phyloP scores from a whole-genome alignment of 2,888 invertebrate genomes.

The Macrosiphum euphorbiae region DNA sequence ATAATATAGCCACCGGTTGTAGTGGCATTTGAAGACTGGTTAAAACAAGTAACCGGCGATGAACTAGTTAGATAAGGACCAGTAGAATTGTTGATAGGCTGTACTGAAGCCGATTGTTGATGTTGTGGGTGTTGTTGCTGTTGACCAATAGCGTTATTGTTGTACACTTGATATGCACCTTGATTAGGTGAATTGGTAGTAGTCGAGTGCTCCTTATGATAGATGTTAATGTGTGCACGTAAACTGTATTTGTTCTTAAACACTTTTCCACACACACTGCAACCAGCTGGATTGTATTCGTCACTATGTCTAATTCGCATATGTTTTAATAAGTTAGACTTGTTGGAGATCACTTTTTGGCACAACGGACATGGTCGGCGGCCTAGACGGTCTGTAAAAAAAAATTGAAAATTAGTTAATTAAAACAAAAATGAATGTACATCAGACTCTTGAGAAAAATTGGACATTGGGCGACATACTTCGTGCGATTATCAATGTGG shows the following conservation, averaged over 20 bases:
- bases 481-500: slow-evolving; percentile 46
- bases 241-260: slow-evolving; percentile 70
- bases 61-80: slow-evolving; percentile 53
- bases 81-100: slow-evolving; percentile 44
- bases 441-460: background rate
- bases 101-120: slow-evolving; percentile 38
- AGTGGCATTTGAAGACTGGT: slow-evolving; percentile 36
- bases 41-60: slow-evolving; percentile 48
- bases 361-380: slow-evolving; percentile 69
- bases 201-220: slow-evolving; percentile 68
- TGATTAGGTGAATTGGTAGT: background rate
- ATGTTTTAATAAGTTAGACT: slow-evolving; percentile 70
- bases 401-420: slow-evolving; percentile 31
- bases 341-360: slow-evolving; percentile 70
- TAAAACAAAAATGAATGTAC: too few relatives aligned
- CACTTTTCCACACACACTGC: slow-evolving; percentile 69
- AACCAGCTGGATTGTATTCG: slow-evolving; percentile 69
- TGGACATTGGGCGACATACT: background rate
- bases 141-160: background rate
- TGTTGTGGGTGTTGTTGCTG: slow-evolving; percentile 36
- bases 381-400: slow-evolving; percentile 67
- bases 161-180: slow-evolving; percentile 55
- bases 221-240: slow-evolving; percentile 69
- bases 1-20: slow-evolving; percentile 42
- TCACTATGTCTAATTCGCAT: slow-evolving; percentile 70